Conservation (phyloP, 1,140 invertebrate genomes). For the Phymorhynchus buccinoides region DNA sequence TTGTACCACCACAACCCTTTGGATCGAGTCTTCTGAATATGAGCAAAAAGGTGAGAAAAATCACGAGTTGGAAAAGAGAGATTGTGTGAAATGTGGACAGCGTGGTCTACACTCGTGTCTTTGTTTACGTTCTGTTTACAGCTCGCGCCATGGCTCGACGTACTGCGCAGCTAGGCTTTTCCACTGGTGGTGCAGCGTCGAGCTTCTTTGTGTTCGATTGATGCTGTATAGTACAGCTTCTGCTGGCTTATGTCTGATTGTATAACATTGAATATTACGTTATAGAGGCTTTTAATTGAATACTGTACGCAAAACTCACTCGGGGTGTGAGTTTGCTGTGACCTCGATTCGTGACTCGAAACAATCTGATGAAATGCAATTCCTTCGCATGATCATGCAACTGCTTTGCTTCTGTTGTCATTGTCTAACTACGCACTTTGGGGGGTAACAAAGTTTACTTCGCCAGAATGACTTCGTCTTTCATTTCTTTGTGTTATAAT, state of each 20-base stretch:
- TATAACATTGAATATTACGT: no score
- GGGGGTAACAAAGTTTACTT: no score
- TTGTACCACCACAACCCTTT: slow-evolving; percentile 26
- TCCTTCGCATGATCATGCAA: background rate
- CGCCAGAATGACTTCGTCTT: no score
- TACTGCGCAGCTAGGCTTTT: slow-evolving; percentile 39
- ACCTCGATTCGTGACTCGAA: no score
- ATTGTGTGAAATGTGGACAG: background rate
- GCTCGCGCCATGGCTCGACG: slow-evolving; percentile 44
- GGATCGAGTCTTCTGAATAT: slow-evolving; percentile 47
- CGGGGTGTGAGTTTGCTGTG: no score
- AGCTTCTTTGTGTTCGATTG: background rate
- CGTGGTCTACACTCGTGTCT: slow-evolving; percentile 45
- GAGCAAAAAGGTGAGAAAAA: slow-evolving; percentile 61
- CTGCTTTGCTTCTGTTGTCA: no score
- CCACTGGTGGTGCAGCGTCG: background rate
- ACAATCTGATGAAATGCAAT: background rate
- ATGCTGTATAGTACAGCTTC: background rate
- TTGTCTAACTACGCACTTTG: no score
- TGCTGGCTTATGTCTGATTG: background rate
- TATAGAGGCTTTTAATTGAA: background rate
- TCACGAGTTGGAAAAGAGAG: background rate
- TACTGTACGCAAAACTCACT: slow-evolving; percentile 13
- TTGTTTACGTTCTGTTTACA: slow-evolving; percentile 63
- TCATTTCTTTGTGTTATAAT: no score